These are phyloP conservation scores for Lepilemur septentrionalis DNA, from an alignment of 2,797 vertebrate genomes.

Conservation along the genomic window DNA sequence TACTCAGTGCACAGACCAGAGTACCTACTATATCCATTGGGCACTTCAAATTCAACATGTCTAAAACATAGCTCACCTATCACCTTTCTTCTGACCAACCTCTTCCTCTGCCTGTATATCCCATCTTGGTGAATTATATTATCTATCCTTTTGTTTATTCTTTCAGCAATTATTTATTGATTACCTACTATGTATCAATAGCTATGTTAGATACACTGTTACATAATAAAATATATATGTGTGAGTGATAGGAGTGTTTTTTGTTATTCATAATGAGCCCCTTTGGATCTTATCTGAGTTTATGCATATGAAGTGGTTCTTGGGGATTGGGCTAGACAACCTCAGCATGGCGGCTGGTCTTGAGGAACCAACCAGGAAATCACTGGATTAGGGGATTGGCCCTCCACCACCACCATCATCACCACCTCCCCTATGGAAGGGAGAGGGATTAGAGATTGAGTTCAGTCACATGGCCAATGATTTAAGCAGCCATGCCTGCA, in stretches of 20 bases:
- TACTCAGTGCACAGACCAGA: background rate
- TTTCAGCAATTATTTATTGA: background rate
- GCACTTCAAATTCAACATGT: background rate
- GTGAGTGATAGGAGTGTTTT: background rate
- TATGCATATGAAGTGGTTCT: background rate
- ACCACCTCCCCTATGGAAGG: background rate
- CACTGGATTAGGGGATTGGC: background rate
- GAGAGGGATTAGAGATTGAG: background rate
- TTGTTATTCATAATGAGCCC: background rate
- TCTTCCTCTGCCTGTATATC: background rate
- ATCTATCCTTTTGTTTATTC: background rate
- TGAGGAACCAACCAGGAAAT: too few species aligned
- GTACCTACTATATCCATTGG: background rate
- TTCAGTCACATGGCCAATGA: background rate
- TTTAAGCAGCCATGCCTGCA: background rate
- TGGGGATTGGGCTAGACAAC: background rate
- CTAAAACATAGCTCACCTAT: background rate
- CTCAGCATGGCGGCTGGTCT: background rate
- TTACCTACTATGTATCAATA: background rate
- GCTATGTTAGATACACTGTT: background rate
- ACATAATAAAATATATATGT: background rate
- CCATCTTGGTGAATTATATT: background rate
- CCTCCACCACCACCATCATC: too few species aligned
- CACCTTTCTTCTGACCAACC: background rate
- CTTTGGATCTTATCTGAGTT: background rate